A percentile compares a stretch with the other conserved stretches of the same genome.
These are phyloP conservation scores for Brotula barbata DNA, from an alignment of 2,797 vertebrate genomes.

Conservation along the genomic window DNA sequence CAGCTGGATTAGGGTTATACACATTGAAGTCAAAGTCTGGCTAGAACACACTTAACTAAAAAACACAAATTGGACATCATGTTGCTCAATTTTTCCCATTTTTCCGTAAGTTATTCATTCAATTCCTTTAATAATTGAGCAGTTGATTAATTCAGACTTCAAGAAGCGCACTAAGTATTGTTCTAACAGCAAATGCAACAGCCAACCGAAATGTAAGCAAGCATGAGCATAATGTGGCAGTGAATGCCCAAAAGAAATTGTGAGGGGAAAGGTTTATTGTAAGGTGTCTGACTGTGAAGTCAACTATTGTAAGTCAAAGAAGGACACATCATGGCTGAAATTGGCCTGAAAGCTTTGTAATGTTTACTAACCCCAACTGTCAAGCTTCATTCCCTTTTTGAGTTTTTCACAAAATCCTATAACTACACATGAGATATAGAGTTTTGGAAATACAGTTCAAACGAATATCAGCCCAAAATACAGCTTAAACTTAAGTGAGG, in stretches of 20 bases:
- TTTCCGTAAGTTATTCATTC: conserved; percentile 32
- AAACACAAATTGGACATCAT: conserved; percentile 37
- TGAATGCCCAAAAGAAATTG: conserved; percentile 47
- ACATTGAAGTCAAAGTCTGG: conserved; percentile 39
- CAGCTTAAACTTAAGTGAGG: too few relatives aligned
- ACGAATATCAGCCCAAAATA: too few relatives aligned
- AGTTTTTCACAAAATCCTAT: conserved; percentile 66
- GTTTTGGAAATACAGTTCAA: too few relatives aligned
- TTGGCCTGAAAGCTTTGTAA: conserved; percentile 64
- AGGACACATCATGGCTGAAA: conserved; percentile 65
- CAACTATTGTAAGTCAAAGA: conserved; percentile 61
- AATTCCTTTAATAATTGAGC: not conserved
- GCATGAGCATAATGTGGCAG: too few relatives aligned
- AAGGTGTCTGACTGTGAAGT: conserved; percentile 55
- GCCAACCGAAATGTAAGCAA: too few relatives aligned
- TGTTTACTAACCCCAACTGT: conserved; percentile 74
- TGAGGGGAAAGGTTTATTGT: conserved; percentile 38
- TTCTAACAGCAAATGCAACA: too few relatives aligned
- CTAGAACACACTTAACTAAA: conserved; percentile 38
- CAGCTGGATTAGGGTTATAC: conserved; percentile 51
- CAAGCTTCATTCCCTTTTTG: conserved; percentile 73
- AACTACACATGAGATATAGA: too few relatives aligned
- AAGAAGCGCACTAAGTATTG: too few relatives aligned
- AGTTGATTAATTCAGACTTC: too few relatives aligned
- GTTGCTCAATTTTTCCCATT: conserved; percentile 7